Evolutionary conservation across 2,113 vertebrate species (phyloP).

Genomic region (Morone saxatilis): DNA sequence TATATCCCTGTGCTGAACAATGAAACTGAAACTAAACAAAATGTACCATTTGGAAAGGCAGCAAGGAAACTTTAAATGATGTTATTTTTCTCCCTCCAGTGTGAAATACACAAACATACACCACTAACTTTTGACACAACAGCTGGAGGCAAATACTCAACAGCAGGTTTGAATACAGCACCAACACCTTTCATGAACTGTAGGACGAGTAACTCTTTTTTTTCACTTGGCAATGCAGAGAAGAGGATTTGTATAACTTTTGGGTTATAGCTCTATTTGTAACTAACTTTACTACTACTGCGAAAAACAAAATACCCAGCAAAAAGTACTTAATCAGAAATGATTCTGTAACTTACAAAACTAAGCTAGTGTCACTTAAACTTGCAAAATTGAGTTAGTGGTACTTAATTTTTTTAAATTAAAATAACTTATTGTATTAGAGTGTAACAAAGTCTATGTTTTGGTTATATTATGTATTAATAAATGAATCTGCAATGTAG

Average conservation of each 20-base stretch:
- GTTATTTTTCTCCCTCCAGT: too few relatives aligned
- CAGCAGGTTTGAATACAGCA: conserved; percentile 18
- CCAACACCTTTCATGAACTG: not conserved
- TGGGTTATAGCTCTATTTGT: not conserved
- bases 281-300: too few relatives aligned
- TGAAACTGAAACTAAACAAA: not conserved
- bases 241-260: not conserved
- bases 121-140: not conserved
- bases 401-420: too few relatives aligned
- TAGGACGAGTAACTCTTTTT: not conserved
- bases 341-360: too few relatives aligned
- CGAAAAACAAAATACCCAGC: too few relatives aligned
- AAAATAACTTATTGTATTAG: too few relatives aligned
- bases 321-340: too few relatives aligned
- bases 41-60: not conserved
- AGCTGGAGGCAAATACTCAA: not conserved
- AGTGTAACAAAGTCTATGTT: too few relatives aligned
- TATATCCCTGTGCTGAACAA: not conserved
- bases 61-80: not conserved
- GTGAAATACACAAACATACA: not conserved
- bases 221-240: not conserved
- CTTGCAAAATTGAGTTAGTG: too few relatives aligned
- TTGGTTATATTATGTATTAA: too few relatives aligned
- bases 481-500: too few relatives aligned
- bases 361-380: too few relatives aligned